These are phyloP conservation scores for Lasioglossum figueresi DNA, from an alignment of 2,888 invertebrate species.

Conservation along the genomic window DNA sequence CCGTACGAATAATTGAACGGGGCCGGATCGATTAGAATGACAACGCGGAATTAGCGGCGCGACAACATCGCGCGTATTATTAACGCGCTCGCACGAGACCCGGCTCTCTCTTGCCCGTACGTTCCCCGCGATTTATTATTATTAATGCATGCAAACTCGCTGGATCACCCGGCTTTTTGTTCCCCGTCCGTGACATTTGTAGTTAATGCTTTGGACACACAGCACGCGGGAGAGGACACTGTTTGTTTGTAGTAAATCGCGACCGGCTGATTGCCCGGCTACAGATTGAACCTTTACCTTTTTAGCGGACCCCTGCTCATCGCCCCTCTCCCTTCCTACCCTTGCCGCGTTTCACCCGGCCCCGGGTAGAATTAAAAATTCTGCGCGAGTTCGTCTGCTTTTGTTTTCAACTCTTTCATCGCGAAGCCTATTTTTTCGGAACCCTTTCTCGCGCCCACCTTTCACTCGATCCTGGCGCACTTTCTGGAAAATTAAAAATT, in stretches of 20 bases:
- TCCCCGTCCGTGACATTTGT: slow-evolving; percentile 3
- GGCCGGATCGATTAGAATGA: slow-evolving; percentile 60
- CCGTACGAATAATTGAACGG: slow-evolving; percentile 60
- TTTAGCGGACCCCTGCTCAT: neutral
- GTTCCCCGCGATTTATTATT: slow-evolving; percentile 15
- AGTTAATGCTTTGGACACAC: slow-evolving; percentile 27
- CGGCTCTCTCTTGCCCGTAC: neutral
- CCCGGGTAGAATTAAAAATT: neutral
- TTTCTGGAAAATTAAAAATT: neutral
- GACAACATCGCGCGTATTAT: slow-evolving; percentile 44
- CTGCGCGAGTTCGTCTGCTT: neutral
- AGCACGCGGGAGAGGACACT: neutral
- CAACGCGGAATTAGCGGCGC: slow-evolving; percentile 46
- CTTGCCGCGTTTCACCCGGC: neutral
- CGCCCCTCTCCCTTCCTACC: neutral
- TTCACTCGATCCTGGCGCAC: neutral
- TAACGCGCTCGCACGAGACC: slow-evolving; percentile 7
- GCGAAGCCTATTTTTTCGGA: neutral
- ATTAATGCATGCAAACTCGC: slow-evolving; percentile 34
- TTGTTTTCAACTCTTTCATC: neutral
- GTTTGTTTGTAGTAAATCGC: slow-evolving; percentile 12
- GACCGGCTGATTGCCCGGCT: neutral
- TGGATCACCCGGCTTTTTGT: slow-evolving; percentile 20
- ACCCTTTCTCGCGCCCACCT: neutral
- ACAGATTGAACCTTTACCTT: slow-evolving; percentile 2